Conservation (phyloP, 1,140 invertebrate species). For the Bacillus rossius region DNA sequence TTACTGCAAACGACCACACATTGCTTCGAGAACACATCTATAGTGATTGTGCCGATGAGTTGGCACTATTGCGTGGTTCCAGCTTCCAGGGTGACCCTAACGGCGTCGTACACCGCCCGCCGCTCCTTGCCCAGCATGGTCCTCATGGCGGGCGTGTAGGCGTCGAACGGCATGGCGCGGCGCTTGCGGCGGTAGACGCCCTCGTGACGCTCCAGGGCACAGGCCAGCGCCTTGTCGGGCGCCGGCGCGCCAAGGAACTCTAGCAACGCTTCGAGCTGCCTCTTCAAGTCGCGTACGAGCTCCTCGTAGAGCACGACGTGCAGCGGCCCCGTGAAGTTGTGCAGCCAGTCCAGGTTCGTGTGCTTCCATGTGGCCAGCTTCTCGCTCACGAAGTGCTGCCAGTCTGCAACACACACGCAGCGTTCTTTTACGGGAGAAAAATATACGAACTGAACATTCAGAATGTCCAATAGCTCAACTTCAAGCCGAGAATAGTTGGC, state of each 20-base stretch:
- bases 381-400: constrained; percentile 61
- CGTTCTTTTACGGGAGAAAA: no score
- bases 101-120: neutral
- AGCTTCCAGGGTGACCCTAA: neutral
- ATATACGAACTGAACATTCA: no score
- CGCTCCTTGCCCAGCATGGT: neutral
- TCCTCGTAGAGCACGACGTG: constrained; percentile 67
- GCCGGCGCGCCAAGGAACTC: constrained; percentile 53
- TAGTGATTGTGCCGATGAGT: no score
- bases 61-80: no score
- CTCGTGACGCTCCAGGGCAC: constrained; percentile 22
- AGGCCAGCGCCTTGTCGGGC: constrained; percentile 28
- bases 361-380: constrained; percentile 61
- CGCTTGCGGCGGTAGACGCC: constrained; percentile 29
- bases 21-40: no score
- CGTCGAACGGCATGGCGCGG: neutral
- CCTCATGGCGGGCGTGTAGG: constrained; percentile 4
- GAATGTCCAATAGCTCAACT: no score
- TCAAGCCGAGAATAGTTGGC: no score
- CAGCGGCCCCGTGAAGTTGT: constrained; percentile 59
- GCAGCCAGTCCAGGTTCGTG: constrained; percentile 61
- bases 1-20: no score
- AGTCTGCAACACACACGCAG: constrained; percentile 54
- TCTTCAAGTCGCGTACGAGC: constrained; percentile 54
- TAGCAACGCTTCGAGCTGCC: constrained; percentile 50